A percentile compares a stretch with the other conserved stretches of the same genome.
Evolutionary conservation across 2,888 invertebrate genomes (phyloP).

Genomic region (Ischnura elegans): DNA sequence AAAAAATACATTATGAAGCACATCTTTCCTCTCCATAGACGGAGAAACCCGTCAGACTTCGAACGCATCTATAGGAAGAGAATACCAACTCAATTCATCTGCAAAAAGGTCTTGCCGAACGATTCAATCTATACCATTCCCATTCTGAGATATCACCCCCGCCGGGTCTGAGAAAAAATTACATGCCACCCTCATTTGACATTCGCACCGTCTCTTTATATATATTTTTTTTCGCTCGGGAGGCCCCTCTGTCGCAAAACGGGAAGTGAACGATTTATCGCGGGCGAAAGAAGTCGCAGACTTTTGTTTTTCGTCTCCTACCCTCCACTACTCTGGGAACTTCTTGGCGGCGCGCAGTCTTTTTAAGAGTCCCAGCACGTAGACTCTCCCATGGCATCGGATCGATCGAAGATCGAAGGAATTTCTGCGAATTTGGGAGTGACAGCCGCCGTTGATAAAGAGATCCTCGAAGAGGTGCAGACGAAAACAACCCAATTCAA

Average conservation of each 20-base stretch:
- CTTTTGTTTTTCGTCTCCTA: background rate
- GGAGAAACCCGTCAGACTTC: no score
- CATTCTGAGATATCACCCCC: background rate
- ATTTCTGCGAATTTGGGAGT: background rate
- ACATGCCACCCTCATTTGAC: background rate
- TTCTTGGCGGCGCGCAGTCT: background rate
- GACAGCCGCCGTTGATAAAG: background rate
- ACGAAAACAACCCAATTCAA: background rate
- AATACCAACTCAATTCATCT: no score
- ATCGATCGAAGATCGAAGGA: background rate
- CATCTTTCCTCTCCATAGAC: no score
- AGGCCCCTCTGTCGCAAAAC: background rate
- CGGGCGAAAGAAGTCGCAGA: background rate
- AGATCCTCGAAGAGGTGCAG: background rate
- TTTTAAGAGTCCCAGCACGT: background rate
- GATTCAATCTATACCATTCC: background rate
- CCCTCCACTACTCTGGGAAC: background rate
- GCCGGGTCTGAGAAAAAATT: background rate
- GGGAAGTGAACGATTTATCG: background rate
- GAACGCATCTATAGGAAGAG: no score
- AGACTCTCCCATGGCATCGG: background rate
- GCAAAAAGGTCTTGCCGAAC: background rate
- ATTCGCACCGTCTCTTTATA: background rate
- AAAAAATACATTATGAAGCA: no score
- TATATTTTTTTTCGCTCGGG: background rate